Base-by-base conservation (phyloP, 2,888 invertebrate species). In the Aphodius granarius region DNA sequence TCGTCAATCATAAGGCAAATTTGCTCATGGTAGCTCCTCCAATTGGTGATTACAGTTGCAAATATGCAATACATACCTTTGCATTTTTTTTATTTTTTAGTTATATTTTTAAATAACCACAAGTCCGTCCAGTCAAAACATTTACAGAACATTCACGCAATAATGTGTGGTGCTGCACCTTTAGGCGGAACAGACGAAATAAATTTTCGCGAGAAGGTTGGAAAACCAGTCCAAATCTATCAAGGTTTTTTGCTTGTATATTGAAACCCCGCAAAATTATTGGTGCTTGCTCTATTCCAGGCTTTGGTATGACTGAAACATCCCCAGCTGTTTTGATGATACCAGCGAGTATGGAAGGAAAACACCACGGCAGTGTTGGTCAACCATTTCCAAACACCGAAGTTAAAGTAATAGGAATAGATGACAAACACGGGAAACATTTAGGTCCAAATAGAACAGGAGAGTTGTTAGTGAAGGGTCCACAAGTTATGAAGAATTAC, bases 401-500 rank as follows among this genome's bases (percentile, higher is more conserved):
- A 71, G 87, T 90, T 2, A 94, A 93, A 87, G 88, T 94, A 18
- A 89, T 93, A 0, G 87, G 90, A 6, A 78, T 86, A 0, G 87
- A 90, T 20, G 83, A 85, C 73, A 78, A 79, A 13, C 78, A 74
- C 19, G 80, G 78, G 18, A 80, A 78, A 66, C 80, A 83, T 13
- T 75, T 86, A 71, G 86, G 85, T 0, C 84, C 83, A 9, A 81
- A 85, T 68, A 84, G 91, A 87, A 86, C 87, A n/a, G 96, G 96
- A 0, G 96, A 97, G 85, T 84, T 96, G 3, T 90, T 92, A 74
- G 86, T 94, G 0, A 90, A 91, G 76, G 95, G 96, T 0, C 95
- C 95, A 0, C 94, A 95, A 86, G 91, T 95, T 0, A 96, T 95
- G 94, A 88, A 90, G 77, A 94, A 95, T 0, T 97, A 97, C 84